Base-by-base conservation (phyloP, 2,888 invertebrate species). In the Latrodectus elegans region DNA sequence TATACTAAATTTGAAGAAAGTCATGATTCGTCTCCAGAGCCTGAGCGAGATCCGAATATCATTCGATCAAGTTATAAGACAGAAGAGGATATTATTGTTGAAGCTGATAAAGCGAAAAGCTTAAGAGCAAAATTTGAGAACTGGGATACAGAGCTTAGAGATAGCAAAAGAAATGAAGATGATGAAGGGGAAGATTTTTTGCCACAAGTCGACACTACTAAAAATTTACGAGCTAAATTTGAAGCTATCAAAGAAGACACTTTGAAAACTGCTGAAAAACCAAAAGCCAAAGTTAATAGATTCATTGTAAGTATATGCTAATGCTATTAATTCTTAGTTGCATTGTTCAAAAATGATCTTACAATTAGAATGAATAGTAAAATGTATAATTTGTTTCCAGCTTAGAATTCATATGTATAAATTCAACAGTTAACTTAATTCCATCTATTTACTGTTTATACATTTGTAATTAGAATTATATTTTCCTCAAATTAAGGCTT, bases 101-200 rank as follows among this genome's bases (percentile, higher is more conserved):
- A 95, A 93, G 97, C 96, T 0, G 94, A 96, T 74, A 90, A 90
- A 90, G 97, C 97, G 26, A 96, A 95, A 92, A 95, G 95, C 89
- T 93, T 97, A 91, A 94, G 96, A 90, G 96, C 95, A 89, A 96
- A 97, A 92, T 97, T 97, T 93, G 97, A 97, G 93, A 94, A 95
- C 91, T 97, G 97, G 97, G 88, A 90, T 53, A 85, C 86, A 49
- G 90, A 90, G 77, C 89, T 91, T 82, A 84, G 89, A 71, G 90
- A 91, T 77, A 86, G 84, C 49, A 85, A 87, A 51, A 89, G 88
- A 77, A 91, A 90, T 83, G 85, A 86, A 77, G 89, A 90, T 49
- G 92, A 92, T 60, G 90, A 90, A 17, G 91, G 91, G 77, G 90
- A 90, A 12, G 91, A 91, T 79, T 92, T 91, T 91, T 91, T 91